phyloP scores from a whole-genome alignment of 2,113 vertebrate genomes.

The Columba janthina region DNA sequence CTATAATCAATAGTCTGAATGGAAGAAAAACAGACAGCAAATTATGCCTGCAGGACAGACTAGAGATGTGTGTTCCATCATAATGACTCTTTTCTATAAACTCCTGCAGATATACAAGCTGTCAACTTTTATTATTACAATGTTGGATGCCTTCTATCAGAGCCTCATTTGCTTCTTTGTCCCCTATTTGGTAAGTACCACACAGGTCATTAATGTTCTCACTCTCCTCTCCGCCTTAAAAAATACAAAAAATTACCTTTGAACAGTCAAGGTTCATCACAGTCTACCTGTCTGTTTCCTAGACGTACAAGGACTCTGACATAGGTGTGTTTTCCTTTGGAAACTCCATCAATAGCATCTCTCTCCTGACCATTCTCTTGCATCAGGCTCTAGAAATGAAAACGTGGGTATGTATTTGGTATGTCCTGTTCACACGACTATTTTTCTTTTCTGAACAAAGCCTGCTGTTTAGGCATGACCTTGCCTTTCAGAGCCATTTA shows the following conservation, averaged over 20 bases:
- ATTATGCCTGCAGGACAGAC: background rate
- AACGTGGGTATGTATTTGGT: conserved; percentile 84
- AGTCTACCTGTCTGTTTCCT: conserved; percentile 9
- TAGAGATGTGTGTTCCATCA: background rate
- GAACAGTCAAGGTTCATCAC: background rate
- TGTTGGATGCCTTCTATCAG: conserved; percentile 93
- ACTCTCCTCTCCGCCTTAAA: background rate
- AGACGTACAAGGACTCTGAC: conserved; percentile 86
- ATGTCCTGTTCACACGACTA: background rate
- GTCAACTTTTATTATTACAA: conserved; percentile 83
- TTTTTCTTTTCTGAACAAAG: background rate
- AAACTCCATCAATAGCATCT: conserved; percentile 86
- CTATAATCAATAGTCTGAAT: background rate
- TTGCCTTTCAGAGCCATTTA: background rate
- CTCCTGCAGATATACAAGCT: conserved; percentile 82
- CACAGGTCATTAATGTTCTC: background rate
- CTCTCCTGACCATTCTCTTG: conserved; percentile 89
- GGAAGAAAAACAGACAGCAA: background rate
- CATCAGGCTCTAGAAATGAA: conserved; percentile 94
- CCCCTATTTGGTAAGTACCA: conserved; percentile 87
- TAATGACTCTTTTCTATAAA: background rate
- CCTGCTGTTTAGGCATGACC: background rate
- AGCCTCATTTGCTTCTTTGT: conserved; percentile 93
- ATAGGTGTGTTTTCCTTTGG: conserved; percentile 89
- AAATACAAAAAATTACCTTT: background rate